Percentiles rank a stretch among this genome's conserved stretches.
These are phyloP conservation scores for Smutsia gigantea DNA, from an alignment of 2,797 vertebrate genomes.

Conservation along the genomic window DNA sequence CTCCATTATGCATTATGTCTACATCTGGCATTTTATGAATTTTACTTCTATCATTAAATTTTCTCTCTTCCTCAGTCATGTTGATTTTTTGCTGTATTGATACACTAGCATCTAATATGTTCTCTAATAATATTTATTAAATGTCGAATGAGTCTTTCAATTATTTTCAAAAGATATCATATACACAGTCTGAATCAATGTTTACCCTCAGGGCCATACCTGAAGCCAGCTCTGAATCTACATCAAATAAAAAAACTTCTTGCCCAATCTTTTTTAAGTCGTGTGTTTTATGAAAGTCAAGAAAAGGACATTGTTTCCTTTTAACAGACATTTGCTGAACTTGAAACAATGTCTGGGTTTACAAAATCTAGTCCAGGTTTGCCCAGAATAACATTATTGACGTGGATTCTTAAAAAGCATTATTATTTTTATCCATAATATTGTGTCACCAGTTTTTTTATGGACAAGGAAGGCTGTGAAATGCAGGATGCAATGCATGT, in stretches of 20 bases:
- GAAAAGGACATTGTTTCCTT: neutral
- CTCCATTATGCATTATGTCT: neutral
- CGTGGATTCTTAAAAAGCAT: neutral
- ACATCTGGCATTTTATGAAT: neutral
- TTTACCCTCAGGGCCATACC: neutral
- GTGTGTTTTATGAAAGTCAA: neutral
- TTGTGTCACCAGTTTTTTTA: neutral
- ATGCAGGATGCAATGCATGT: neutral
- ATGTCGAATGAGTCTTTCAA: neutral
- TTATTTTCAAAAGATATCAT: neutral
- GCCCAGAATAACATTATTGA: neutral
- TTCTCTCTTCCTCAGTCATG: neutral
- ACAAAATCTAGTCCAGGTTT: neutral
- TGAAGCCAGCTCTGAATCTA: neutral
- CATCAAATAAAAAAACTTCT: neutral
- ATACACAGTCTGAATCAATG: neutral
- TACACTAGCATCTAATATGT: neutral
- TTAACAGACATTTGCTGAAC: neutral
- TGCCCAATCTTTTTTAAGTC: neutral
- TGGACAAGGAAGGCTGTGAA: neutral
- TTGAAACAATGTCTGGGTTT: neutral
- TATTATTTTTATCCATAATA: neutral
- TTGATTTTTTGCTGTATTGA: neutral
- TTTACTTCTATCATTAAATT: neutral
- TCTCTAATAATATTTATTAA: neutral